Base-by-base conservation (phyloP, 2,888 invertebrate genomes). In the Epistrophe grossulariae region DNA sequence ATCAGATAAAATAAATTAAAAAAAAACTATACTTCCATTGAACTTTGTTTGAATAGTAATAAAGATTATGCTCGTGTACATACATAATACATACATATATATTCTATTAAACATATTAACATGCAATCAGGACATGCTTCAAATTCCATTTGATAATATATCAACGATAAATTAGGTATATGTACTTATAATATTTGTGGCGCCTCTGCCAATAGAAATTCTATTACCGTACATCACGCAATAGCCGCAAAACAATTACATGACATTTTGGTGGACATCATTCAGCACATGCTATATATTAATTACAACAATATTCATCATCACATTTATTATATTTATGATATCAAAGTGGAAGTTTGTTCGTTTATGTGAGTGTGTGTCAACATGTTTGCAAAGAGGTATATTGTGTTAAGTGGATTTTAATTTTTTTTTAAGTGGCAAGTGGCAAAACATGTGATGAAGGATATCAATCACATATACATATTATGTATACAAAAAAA, bases 141-240 rank as follows among this genome's bases (percentile, higher is more conserved):
- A 62, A 80, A 84, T 80, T 52, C 66, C 76, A 80, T 84, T 80
- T 68, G 64, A 77, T 80, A 57, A 77, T 68, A 77, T 68, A 77
- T 55, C 19, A 4, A 43, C 62, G 62, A 62, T 62, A 35, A 81
- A 73, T 81, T 78, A 77, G 77, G 50, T 78, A 85, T 85, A n/a
- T n/a, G n/a, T n/a, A n/a, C n/a, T 85, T 85, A 85, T 78, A 81
- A 81, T 85, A 78, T 85, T 81, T 81, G 82, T 38, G 82, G 78
- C 48, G 28, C 38, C 35, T 73, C 60, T 43, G 59, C 43, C 35
- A 76, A 84, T 64, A 60, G 73, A 60, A 79, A 82, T 74, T 31
- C 55, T 62, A 77, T 81, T 78, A 72, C 38, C 60, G 59, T 48
- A 31, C 55, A 81, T 78, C 78, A 77, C 45, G 70, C 57, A 40